Conservation (phyloP, 1,140 invertebrate species). For the Babylonia areolata region DNA sequence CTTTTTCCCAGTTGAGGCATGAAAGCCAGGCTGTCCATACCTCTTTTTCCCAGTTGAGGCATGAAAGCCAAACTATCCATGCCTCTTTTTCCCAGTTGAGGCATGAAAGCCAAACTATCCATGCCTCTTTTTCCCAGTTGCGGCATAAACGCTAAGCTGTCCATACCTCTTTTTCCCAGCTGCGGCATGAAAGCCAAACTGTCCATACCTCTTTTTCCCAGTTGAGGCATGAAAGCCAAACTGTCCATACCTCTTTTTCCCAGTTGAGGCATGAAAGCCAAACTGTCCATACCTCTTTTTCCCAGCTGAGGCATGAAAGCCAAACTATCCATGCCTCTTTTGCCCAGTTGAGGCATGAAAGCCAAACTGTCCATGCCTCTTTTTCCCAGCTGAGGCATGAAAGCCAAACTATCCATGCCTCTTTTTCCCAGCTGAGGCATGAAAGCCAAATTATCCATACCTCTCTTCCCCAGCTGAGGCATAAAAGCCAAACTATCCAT, state of each 20-base stretch:
- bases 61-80: conserved; percentile 17
- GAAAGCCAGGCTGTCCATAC: conserved; percentile 26
- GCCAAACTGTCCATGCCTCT: conserved; percentile 30
- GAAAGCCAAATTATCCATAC: neutral
- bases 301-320: conserved; percentile 31
- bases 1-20: conserved; percentile 30
- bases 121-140: conserved; percentile 5
- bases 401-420: neutral
- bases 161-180: conserved; percentile 25
- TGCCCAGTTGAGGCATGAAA: conserved; percentile 2
- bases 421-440: neutral
- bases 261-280: neutral
- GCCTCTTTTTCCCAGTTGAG: conserved; percentile 25
- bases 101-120: neutral
- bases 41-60: conserved; percentile 30
- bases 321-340: conserved; percentile 33
- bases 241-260: conserved; percentile 27
- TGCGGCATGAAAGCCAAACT: conserved; percentile 6
- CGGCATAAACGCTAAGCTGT: neutral
- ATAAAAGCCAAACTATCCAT: conserved; percentile 19
- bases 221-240: neutral
- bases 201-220: conserved; percentile 25
- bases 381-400: neutral
- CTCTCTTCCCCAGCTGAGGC: conserved; percentile 26
- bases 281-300: conserved; percentile 26